Evolutionary conservation across 2,797 vertebrate genomes (phyloP).

Genomic region (Denticeps clupeoides): DNA sequence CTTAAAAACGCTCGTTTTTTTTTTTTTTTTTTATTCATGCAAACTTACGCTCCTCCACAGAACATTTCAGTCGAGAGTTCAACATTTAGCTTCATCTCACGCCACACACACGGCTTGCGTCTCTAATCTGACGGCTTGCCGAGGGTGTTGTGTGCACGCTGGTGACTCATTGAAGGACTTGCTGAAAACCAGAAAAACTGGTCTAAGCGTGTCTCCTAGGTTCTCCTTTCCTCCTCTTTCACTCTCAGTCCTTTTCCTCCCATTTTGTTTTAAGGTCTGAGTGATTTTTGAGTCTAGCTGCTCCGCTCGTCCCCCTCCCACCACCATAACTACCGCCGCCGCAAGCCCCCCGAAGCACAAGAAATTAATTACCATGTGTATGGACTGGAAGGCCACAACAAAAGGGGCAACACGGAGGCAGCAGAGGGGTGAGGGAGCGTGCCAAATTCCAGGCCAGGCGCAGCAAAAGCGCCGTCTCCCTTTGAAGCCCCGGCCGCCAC

Average conservation of each 20-base stretch:
- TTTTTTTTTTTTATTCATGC: too few relatives aligned
- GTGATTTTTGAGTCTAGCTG: not conserved
- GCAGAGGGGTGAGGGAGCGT: slow-evolving; percentile 24
- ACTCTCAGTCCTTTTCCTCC: not conserved
- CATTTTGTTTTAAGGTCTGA: not conserved
- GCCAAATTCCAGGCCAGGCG: slow-evolving; percentile 36
- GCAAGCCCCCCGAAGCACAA: slow-evolving; percentile 28
- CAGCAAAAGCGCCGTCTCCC: slow-evolving; percentile 10
- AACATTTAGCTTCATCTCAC: too few relatives aligned
- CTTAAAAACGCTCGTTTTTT: too few relatives aligned
- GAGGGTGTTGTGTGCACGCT: not conserved
- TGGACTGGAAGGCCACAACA: slow-evolving; percentile 36
- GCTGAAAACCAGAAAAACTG: slow-evolving; percentile 39
- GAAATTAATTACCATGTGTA: slow-evolving; percentile 47
- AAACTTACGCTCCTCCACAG: too few relatives aligned
- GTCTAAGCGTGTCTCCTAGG: slow-evolving; percentile 14
- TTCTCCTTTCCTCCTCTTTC: not conserved
- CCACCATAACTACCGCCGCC: slow-evolving; percentile 3
- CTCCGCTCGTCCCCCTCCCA: slow-evolving; percentile 9
- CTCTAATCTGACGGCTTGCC: too few relatives aligned
- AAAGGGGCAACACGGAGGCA: slow-evolving; percentile 26
- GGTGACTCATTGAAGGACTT: slow-evolving; percentile 19
- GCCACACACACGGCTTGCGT: too few relatives aligned
- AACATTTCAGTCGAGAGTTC: too few relatives aligned
- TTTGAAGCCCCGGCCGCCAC: slow-evolving; percentile 29